Evolutionary conservation across 2,113 vertebrate species (phyloP), one percentile per base, ranked within the genome.

Genomic region (Larimichthys polyactis): DNA sequence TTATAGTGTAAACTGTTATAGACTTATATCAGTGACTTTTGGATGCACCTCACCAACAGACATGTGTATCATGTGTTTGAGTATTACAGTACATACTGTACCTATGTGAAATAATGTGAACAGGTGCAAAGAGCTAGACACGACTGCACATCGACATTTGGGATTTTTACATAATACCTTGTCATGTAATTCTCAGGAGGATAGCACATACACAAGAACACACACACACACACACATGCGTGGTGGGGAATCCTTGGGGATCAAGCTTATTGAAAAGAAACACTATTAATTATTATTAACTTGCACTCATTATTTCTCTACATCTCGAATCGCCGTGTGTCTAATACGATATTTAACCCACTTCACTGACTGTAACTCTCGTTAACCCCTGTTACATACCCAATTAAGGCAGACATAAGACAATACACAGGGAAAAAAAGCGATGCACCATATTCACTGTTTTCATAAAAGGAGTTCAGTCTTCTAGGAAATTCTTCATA

Each of bases 141-240:
- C 11, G 15, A 62, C 2, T 22, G 54, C 54, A 70, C 49, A 36
- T 4, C 19, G 75, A 55, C 78, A 75, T 69, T 64, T 60, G 75
- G 51, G 74, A 73, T 78, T 83, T 79, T 84, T 72, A 64, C 63
- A 12, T 32, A 82, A 83, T 49, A 71, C 46, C 29, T 32, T 5
- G 16, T 75, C 29, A n/a, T 15, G 52, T 78, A 58, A 82, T 54
- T 81, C 68, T 71, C 78, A 44, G 64, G 71, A 73, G 75, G 1
- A 55, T 5, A 44, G 4, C 29, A 58, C 11, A 54, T 9, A 40
- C 36, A 40, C 55, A 20, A 5, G 17, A 17, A 62, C 17, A 57
- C 51, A 51, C 55, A 36, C 32, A 57, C 40, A 51, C 55, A 36
- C 32, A 57, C 54, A 75, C 36, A 52, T 64, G 74, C 16, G 52